A percentile compares a stretch with the other conserved stretches of the same genome.
These are phyloP conservation scores for Aptenodytes patagonicus DNA, from an alignment of 2,113 vertebrate species.

Conservation along the genomic window DNA sequence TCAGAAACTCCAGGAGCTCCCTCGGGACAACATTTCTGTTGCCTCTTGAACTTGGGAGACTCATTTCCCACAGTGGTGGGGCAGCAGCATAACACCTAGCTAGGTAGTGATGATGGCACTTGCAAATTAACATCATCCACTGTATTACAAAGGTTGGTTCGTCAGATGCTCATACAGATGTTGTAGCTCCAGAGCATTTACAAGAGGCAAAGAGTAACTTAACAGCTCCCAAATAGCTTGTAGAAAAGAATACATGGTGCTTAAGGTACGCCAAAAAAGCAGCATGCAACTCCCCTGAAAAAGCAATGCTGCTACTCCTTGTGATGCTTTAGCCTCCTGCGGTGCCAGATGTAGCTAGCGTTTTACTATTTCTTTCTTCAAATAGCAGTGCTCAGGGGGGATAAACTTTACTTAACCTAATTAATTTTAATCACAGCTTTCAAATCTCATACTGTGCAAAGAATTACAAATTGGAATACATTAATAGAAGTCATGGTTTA, in stretches of 20 bases:
- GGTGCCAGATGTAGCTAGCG: constrained; percentile 72
- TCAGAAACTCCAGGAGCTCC: background rate
- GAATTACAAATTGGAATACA: constrained; percentile 84
- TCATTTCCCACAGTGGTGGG: fast-evolving
- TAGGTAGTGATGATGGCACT: background rate
- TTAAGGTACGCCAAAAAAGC: constrained; percentile 63
- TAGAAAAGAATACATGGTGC: constrained; percentile 35
- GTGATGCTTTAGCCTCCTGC: constrained; percentile 67
- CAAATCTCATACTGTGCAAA: constrained; percentile 84
- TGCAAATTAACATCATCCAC: background rate
- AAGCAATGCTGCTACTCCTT: constrained; percentile 20
- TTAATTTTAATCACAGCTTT: constrained; percentile 89
- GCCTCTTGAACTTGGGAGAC: background rate
- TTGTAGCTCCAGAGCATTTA: constrained; percentile 51
- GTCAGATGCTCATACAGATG: constrained; percentile 6
- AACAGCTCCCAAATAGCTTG: constrained; percentile 64
- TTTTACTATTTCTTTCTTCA: constrained; percentile 78
- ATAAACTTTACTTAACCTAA: constrained; percentile 90
- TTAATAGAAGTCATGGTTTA: constrained; percentile 80
- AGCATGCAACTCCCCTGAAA: constrained; percentile 40
- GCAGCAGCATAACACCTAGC: background rate
- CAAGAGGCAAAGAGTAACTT: constrained; percentile 39
- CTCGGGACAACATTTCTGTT: background rate
- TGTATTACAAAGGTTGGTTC: background rate
- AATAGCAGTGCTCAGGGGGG: constrained; percentile 79